A percentile compares a stretch with the other conserved stretches of the same genome.
Evolutionary conservation across 2,113 vertebrate genomes (phyloP).

Genomic region (Alosa alosa): DNA sequence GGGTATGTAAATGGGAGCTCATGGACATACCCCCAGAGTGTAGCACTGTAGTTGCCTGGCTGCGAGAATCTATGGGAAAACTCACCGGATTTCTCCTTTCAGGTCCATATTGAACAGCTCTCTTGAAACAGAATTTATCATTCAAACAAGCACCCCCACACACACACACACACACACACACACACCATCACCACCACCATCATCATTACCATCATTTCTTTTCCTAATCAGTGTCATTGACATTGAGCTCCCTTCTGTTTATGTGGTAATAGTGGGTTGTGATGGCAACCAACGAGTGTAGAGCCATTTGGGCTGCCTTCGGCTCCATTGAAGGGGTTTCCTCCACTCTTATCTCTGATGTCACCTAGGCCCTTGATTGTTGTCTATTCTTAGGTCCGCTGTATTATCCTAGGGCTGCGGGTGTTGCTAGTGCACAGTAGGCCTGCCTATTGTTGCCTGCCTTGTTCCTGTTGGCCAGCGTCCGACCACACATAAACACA

Average conservation of each 20-base stretch:
- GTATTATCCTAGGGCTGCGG: not conserved
- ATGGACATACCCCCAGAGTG: too few relatives aligned
- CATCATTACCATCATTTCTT: not conserved
- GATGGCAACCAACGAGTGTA: not conserved
- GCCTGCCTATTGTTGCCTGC: not conserved
- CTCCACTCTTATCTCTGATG: conserved; percentile 29
- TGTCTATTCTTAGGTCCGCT: conserved; percentile 35
- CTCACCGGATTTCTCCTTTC: not conserved
- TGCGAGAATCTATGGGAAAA: too few relatives aligned
- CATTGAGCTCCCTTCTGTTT: not conserved
- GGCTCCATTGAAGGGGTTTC: conserved; percentile 36
- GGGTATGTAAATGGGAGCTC: too few relatives aligned
- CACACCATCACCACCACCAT: not conserved
- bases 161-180: not conserved
- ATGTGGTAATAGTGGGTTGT: not conserved
- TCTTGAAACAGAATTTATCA: not conserved
- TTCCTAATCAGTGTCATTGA: not conserved
- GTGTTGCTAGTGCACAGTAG: not conserved
- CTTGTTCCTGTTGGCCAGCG: conserved; percentile 21
- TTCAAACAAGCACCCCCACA: not conserved
- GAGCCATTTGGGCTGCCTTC: conserved; percentile 9
- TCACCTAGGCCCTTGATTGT: conserved; percentile 44
- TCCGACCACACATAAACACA: not conserved
- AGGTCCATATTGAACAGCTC: not conserved
- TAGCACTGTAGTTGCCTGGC: too few relatives aligned